Conservation (phyloP, 2,113 vertebrate species). For the Sarotherodon lohbergeri region DNA sequence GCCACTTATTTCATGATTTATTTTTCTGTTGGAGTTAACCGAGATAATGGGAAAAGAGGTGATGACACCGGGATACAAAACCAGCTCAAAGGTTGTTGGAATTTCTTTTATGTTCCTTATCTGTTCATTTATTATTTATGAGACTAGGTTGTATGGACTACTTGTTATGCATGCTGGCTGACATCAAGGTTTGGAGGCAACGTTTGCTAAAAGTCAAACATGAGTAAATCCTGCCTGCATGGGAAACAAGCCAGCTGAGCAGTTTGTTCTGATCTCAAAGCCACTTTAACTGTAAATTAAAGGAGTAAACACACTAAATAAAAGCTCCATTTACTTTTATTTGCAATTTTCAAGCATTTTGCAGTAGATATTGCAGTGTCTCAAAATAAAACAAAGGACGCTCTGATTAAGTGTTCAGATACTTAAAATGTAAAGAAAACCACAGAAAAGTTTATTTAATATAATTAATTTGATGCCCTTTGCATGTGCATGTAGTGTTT, state of each 20-base stretch:
- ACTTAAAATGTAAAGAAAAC: neutral
- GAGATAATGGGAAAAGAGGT: neutral
- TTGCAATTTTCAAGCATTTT: neutral
- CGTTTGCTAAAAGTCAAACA: neutral
- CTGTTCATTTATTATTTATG: neutral
- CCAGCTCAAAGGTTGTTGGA: neutral
- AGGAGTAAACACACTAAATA: neutral
- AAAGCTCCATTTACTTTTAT: neutral
- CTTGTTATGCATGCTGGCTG: neutral
- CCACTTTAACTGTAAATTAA: constrained; percentile 1
- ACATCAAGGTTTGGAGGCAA: neutral
- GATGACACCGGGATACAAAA: neutral
- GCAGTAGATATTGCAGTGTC: neutral
- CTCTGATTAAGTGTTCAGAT: neutral
- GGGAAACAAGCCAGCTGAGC: neutral
- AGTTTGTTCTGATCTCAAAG: neutral
- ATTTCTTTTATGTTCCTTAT: neutral
- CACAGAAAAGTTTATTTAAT: neutral
- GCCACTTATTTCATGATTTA: neutral
- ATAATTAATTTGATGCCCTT: neutral
- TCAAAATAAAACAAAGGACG: neutral
- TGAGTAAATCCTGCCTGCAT: neutral
- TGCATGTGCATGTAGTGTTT: constrained; percentile 14
- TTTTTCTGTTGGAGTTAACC: neutral
- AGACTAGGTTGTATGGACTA: neutral